Conservation (phyloP, 2,113 vertebrate species). For the Mesocricetus auratus region DNA sequence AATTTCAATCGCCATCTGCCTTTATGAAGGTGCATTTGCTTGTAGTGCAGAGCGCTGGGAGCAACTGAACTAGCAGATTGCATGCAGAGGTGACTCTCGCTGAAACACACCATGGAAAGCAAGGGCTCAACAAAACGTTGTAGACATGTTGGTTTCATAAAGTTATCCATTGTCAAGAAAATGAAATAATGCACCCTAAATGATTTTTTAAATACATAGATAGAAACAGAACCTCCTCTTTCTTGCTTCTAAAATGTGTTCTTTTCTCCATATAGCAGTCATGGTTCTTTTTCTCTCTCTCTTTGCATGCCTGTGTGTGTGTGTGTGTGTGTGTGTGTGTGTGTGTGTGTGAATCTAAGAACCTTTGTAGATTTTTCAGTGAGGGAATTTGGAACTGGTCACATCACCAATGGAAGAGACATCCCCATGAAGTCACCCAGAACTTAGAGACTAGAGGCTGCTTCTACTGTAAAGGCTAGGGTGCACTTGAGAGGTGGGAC, state of each 20-base stretch:
- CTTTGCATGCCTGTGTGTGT: background rate
- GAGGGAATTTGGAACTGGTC: background rate
- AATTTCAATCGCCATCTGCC: background rate
- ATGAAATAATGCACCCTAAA: background rate
- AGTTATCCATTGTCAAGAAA: background rate
- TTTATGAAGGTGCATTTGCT: background rate
- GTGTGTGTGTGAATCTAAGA: background rate
- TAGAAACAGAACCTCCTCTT: background rate
- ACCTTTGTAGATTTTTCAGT: background rate
- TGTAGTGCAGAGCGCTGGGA: background rate
- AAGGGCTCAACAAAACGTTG: constrained; percentile 3
- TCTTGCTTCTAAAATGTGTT: background rate
- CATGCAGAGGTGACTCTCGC: background rate
- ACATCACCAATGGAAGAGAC: no score
- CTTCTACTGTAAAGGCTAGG: background rate
- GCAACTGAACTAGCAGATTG: background rate
- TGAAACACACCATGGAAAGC: background rate
- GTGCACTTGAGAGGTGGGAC: no score
- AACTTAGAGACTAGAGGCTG: background rate
- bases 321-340: background rate
- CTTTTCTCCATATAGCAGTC: background rate
- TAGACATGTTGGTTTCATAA: background rate
- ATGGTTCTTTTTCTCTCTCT: background rate
- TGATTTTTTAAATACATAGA: background rate
- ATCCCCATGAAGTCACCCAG: background rate